A percentile compares a stretch with the other conserved stretches of the same genome.
These are phyloP conservation scores for Nesidiocoris tenuis DNA, from an alignment of 2,888 invertebrate genomes.

Conservation along the genomic window DNA sequence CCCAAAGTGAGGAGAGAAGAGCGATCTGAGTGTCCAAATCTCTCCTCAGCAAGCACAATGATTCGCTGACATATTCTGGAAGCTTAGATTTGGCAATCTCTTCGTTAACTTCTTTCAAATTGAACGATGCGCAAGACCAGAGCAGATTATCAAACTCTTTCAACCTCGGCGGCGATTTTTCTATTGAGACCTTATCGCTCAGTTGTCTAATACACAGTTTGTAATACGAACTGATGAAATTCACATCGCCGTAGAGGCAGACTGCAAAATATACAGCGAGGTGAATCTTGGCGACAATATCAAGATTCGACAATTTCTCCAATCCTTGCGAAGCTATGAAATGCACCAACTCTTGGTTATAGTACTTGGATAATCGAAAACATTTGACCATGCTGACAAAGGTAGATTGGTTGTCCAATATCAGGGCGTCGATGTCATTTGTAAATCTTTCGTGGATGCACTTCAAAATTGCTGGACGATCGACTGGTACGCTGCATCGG, in stretches of 20 bases:
- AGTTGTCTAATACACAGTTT: neutral
- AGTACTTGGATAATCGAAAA: slow-evolving; percentile 23
- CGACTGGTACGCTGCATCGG: slow-evolving; percentile 13
- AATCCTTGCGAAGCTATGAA: slow-evolving; percentile 16
- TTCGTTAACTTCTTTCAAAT: neutral
- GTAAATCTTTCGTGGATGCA: slow-evolving; percentile 6
- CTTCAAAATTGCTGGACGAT: neutral
- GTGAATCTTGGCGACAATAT: slow-evolving; percentile 18
- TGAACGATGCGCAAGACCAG: slow-evolving; percentile 12
- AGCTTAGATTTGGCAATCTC: neutral
- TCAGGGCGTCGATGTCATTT: slow-evolving; percentile 2
- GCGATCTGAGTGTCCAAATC: slow-evolving; percentile 4
- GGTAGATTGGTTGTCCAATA: slow-evolving; percentile 11
- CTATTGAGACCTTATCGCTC: neutral
- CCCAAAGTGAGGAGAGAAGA: slow-evolving; percentile 24
- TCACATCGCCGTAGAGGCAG: neutral
- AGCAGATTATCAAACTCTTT: slow-evolving; percentile 31
- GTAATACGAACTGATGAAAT: slow-evolving; percentile 8
- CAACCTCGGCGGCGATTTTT: neutral
- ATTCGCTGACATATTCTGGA: neutral
- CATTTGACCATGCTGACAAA: slow-evolving; percentile 30
- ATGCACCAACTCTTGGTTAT: slow-evolving; percentile 1
- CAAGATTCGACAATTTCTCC: neutral
- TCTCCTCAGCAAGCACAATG: slow-evolving; percentile 1
- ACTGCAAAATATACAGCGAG: slow-evolving; percentile 22